phyloP scores from a whole-genome alignment of 2,888 invertebrate genomes.

The Acanthosepion lycidas region DNA sequence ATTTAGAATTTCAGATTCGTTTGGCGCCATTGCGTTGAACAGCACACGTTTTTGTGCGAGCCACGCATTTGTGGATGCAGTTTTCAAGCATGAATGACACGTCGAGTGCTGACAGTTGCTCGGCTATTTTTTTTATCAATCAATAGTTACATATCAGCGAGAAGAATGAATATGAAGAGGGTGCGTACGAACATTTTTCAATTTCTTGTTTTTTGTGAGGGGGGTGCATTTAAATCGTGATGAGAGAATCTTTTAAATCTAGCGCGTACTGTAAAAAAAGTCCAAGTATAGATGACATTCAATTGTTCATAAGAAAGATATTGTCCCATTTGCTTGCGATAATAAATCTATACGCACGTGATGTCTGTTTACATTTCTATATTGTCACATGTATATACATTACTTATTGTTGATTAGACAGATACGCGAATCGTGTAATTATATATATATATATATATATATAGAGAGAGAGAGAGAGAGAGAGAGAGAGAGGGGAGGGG shows the following conservation, averaged over 20 bases:
- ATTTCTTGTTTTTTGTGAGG: too few species aligned
- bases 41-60: not conserved
- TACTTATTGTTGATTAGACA: too few species aligned
- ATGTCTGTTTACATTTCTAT: not conserved
- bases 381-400: not conserved
- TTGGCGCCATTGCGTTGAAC: not conserved
- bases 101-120: not conserved
- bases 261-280: too few species aligned
- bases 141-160: not conserved
- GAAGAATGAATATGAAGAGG: not conserved
- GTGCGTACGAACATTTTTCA: too few species aligned
- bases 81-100: not conserved
- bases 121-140: not conserved
- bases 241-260: too few species aligned
- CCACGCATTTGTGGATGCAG: not conserved
- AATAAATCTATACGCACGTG: not conserved
- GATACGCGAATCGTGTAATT: not conserved
- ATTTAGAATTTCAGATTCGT: not conserved
- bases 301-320: too few species aligned
- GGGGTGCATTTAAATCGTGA: too few species aligned
- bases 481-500: too few species aligned
- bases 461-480: not conserved
- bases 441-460: not conserved
- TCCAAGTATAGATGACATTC: too few species aligned
- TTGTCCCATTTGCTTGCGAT: too few species aligned